Conservation (phyloP, 2,797 vertebrate genomes). For the Chelidonichthys spinosus region DNA sequence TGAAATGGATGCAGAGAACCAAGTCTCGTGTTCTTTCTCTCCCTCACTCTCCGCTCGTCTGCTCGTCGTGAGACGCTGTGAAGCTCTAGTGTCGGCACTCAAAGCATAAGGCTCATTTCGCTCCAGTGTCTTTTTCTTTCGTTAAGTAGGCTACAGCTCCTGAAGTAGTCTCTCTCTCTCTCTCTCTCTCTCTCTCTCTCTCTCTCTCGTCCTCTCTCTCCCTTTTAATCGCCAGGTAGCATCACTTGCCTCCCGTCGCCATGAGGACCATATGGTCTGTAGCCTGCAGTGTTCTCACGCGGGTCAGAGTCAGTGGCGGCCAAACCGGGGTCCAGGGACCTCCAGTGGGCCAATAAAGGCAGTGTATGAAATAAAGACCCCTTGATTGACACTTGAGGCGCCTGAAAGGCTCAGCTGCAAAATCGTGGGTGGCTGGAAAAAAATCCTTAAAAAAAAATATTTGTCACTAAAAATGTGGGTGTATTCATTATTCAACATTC, state of each 20-base stretch:
- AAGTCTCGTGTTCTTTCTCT: conserved; percentile 37
- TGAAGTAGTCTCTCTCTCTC: conserved; percentile 13
- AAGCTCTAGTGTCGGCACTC: conserved; percentile 36
- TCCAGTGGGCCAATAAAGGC: neutral
- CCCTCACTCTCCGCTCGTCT: conserved; percentile 24
- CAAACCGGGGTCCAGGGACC: conserved; percentile 4
- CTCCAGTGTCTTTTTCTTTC: conserved; percentile 33
- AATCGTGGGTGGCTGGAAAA: no score
- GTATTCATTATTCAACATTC: neutral
- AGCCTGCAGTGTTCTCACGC: conserved; percentile 51
- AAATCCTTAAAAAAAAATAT: no score
- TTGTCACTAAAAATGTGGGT: neutral
- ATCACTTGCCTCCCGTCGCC: conserved; percentile 43
- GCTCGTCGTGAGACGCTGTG: conserved; percentile 16
- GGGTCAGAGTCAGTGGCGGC: neutral
- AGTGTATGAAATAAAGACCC: neutral
- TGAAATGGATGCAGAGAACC: conserved; percentile 81
- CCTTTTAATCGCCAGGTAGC: conserved; percentile 43
- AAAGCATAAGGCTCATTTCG: conserved; percentile 41
- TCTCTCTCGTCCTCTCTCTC: neutral
- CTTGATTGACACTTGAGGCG: neutral
- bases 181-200: neutral
- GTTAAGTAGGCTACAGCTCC: conserved; percentile 44
- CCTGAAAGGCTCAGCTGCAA: no score
- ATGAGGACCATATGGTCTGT: conserved; percentile 59